Evolutionary conservation across 1,140 invertebrate species (phyloP), one percentile per base, ranked within the genome.

Genomic region (Kradibia gibbosae): DNA sequence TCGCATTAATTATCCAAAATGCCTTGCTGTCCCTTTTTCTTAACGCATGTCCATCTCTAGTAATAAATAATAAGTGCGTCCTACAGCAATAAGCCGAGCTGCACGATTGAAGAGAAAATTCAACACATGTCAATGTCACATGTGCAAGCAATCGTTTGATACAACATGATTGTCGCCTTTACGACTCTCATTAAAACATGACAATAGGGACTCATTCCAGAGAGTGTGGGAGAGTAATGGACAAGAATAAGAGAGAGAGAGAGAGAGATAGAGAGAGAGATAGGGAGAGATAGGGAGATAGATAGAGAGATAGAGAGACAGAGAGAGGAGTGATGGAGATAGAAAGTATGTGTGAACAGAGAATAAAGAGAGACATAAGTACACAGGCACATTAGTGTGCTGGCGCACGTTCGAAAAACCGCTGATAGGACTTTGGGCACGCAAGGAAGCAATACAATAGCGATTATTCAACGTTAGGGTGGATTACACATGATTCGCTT

Each of bases 381-480:
- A 15, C 36, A 36, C 34, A 39, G 72, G 75, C 20, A 67, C 82
- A 85, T 85, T 83, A 81, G 76, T 71, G 75, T 81, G 74, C 79
- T 79, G 67, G 72, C 70, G 57, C 67, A 78, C 83, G 84, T 85
- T 82, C 79, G 76, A 79, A 83, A 84, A 85, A 83, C 50, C 81
- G 82, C 79, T 80, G 70, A 79, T 83, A 82, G 83, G 83, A 80
- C 82, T 81, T 73, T 57, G 65, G 79, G 50, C 78, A 36, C 74
- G 76, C 53, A 60, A 57, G 73, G 76, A 71, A 78, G 65, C 76
- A 73, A 67, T 82, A 85, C 85, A 90, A 89, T 88, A 83, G 81
- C 86, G 88, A 89, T 90, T 88, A 89, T 88, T 88, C 87, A 81
- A 80, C 83, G 83, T 78, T 85, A 85, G 88, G 88, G 86, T 88